Conservation (phyloP, 2,797 vertebrate genomes). For the Gambelia wislizenii region DNA sequence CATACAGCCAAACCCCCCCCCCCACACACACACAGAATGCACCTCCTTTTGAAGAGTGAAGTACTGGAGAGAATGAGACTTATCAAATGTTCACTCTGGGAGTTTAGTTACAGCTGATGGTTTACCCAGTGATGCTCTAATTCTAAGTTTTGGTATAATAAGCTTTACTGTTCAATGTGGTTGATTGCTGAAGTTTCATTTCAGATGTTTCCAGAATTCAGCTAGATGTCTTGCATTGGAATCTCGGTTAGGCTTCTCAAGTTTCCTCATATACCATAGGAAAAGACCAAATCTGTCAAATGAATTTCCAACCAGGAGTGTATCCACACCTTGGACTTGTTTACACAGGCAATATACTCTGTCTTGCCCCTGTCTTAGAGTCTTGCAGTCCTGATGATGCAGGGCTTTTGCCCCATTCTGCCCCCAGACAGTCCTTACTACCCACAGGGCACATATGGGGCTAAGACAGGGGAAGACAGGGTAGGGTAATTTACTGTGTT, state of each 20-base stretch:
- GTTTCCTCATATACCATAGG: background rate
- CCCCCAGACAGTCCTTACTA: no score
- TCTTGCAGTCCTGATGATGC: no score
- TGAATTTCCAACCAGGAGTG: background rate
- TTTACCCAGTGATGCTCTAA: accelerated
- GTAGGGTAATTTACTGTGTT: no score
- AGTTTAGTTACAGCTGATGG: background rate
- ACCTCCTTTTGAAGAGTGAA: background rate
- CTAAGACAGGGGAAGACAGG: no score
- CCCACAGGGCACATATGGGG: no score
- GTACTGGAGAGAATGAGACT: background rate
- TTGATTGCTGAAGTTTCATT: background rate
- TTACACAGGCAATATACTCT: no score
- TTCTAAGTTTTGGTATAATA: slow-evolving; percentile 1
- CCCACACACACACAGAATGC: no score
- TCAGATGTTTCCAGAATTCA: background rate
- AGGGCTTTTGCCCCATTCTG: no score
- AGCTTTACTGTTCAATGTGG: background rate
- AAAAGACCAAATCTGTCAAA: slow-evolving; percentile 15
- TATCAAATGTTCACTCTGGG: background rate
- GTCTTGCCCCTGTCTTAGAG: no score
- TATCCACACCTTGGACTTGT: no score
- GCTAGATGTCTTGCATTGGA: background rate
- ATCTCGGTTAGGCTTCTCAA: background rate
- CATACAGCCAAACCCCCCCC: no score